A percentile compares a stretch with the other conserved stretches of the same genome.
Conservation (phyloP, 2,888 invertebrate genomes). For the Sabellastarte sp. region DNA sequence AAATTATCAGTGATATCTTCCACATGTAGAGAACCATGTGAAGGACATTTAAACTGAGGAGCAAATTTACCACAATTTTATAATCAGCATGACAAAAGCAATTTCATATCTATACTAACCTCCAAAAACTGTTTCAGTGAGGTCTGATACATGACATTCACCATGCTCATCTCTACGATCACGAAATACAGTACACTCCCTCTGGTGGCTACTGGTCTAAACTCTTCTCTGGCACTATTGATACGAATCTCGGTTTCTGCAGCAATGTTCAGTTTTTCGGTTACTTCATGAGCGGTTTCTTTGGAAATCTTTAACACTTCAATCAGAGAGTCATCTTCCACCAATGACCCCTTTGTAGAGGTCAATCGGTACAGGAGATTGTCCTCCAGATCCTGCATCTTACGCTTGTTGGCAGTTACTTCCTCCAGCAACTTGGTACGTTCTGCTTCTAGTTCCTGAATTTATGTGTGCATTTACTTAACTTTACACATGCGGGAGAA, state of each 20-base stretch:
- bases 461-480: not conserved
- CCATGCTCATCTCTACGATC: constrained; percentile 95
- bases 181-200: constrained; percentile 93
- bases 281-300: constrained; percentile 80
- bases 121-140: constrained; percentile 90
- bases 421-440: constrained; percentile 89
- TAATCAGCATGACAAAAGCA: too few species aligned
- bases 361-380: constrained; percentile 88
- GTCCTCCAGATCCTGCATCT: constrained; percentile 93
- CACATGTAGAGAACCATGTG: too few species aligned
- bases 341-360: constrained; percentile 88
- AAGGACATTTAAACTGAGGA: too few species aligned
- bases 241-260: constrained; percentile 93
- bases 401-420: constrained; percentile 92
- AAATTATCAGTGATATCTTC: too few species aligned
- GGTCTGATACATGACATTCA: constrained; percentile 96
- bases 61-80: too few species aligned
- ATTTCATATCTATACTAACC: too few species aligned
- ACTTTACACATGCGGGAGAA: too few species aligned
- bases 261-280: constrained; percentile 86
- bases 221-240: constrained; percentile 89
- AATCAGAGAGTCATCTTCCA: constrained; percentile 93
- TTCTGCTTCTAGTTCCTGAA: constrained; percentile 83
- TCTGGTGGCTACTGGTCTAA: constrained; percentile 88
- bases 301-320: constrained; percentile 60